phyloP scores from a whole-genome alignment of 2,797 vertebrate genomes.

The Thalassophryne amazonica region DNA sequence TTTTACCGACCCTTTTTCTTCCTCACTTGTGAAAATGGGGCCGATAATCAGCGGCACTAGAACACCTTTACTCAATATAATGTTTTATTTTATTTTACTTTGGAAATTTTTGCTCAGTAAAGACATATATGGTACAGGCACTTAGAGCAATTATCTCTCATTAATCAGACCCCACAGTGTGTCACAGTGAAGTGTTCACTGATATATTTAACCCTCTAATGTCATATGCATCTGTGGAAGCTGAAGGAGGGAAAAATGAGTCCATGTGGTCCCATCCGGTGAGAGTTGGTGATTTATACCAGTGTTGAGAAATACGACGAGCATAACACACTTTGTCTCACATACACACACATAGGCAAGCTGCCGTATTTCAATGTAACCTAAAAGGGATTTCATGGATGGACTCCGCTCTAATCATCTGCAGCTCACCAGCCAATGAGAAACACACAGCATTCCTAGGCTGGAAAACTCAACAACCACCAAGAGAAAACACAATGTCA shows the following conservation, averaged over 20 bases:
- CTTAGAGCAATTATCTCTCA: constrained; percentile 68
- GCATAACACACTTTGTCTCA: constrained; percentile 35
- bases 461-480: constrained; percentile 71
- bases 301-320: constrained; percentile 55
- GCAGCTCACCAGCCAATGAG: constrained; percentile 67
- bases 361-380: constrained; percentile 50
- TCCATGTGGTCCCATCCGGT: constrained; percentile 42
- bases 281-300: constrained; percentile 57
- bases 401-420: constrained; percentile 74
- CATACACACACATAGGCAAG: constrained; percentile 43
- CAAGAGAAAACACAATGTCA: constrained; percentile 76
- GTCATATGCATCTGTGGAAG: constrained; percentile 10
- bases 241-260: constrained; percentile 23
- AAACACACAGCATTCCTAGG: constrained; percentile 65
- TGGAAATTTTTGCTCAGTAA: no score
- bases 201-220: constrained; percentile 34
- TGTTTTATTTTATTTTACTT: no score
- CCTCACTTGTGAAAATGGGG: no score
- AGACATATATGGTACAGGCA: no score
- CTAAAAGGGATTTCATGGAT: constrained; percentile 75
- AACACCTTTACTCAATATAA: no score
- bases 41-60: no score
- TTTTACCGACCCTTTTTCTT: no score
- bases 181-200: constrained; percentile 26
- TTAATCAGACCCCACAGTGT: constrained; percentile 38